Conservation (phyloP, 2,888 invertebrate genomes). For the Ennomos quercinarius region DNA sequence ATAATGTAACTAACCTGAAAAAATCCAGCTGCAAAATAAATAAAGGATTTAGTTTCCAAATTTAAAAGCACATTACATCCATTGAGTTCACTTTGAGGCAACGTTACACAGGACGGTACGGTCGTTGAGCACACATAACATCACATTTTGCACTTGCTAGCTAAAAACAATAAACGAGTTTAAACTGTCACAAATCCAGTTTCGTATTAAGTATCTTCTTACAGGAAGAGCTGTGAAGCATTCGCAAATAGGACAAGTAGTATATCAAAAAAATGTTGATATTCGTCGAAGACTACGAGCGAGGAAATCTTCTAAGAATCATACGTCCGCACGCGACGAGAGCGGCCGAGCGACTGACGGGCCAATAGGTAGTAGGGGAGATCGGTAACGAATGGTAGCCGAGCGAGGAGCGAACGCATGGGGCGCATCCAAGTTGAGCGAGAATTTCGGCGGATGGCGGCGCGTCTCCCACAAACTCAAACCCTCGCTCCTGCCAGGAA, state of each 20-base stretch:
- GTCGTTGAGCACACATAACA: constrained; percentile 77
- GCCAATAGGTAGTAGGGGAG: constrained; percentile 56
- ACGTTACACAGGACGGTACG: constrained; percentile 78
- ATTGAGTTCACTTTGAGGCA: constrained; percentile 76
- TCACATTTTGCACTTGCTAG: constrained; percentile 82
- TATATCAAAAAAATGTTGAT: constrained; percentile 60
- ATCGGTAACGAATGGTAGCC: constrained; percentile 62
- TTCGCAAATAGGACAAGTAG: constrained; percentile 59
- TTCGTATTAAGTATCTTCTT: constrained; percentile 32
- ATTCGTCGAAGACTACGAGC: constrained; percentile 72
- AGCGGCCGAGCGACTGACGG: constrained; percentile 73
- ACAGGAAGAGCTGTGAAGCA: constrained; percentile 12
- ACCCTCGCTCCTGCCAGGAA: constrained; percentile 50
- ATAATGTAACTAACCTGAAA: constrained; percentile 55
- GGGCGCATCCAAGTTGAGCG: constrained; percentile 58
- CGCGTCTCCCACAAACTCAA: constrained; percentile 50
- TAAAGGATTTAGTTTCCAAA: constrained; percentile 67
- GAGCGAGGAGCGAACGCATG: constrained; percentile 63
- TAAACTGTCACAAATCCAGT: constrained; percentile 66
- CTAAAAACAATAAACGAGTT: constrained; percentile 64
- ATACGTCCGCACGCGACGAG: constrained; percentile 56
- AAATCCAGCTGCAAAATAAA: constrained; percentile 55
- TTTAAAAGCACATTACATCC: constrained; percentile 76
- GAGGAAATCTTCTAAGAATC: constrained; percentile 41
- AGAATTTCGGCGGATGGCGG: constrained; percentile 45